These are phyloP conservation scores for Lypha dubia DNA, from an alignment of 2,888 invertebrate genomes.

Conservation along the genomic window DNA sequence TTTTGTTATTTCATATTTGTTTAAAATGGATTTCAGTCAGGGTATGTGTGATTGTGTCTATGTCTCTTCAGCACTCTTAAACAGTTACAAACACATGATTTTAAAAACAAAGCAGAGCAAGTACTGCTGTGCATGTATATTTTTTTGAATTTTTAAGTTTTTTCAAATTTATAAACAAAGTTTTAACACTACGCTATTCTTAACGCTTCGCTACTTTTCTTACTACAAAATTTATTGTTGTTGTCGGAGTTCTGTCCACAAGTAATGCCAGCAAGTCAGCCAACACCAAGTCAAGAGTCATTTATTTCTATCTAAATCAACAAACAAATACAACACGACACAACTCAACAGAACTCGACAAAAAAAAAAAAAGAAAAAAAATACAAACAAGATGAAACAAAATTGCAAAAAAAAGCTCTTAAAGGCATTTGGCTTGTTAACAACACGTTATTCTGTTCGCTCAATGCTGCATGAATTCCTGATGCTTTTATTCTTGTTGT, in stretches of 20 bases:
- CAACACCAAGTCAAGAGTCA: constrained; percentile 65
- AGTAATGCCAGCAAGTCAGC: constrained; percentile 56
- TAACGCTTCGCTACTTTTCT: constrained; percentile 46
- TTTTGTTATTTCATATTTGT: too few species aligned
- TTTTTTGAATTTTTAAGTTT: constrained; percentile 26
- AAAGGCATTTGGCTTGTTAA: constrained; percentile 63
- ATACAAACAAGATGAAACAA: constrained; percentile 11
- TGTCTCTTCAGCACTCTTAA: background rate
- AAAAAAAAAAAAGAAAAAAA: background rate
- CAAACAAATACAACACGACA: constrained; percentile 54
- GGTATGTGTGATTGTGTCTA: background rate
- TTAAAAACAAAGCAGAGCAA: constrained; percentile 49
- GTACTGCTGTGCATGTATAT: constrained; percentile 44
- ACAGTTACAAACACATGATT: constrained; percentile 24
- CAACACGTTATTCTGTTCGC: constrained; percentile 40
- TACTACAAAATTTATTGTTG: constrained; percentile 34
- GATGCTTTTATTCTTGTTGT: background rate
- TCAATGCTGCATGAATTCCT: constrained; percentile 18
- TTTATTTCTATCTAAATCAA: constrained; percentile 65
- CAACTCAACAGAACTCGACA: constrained; percentile 19
- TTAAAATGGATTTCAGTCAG: background rate
- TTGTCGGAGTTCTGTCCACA: constrained; percentile 40
- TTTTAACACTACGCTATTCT: constrained; percentile 36
- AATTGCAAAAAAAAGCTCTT: constrained; percentile 56
- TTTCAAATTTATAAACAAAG: constrained; percentile 35